phyloP scores from a whole-genome alignment of 2,888 invertebrate genomes.

The Danaus chrysippus region DNA sequence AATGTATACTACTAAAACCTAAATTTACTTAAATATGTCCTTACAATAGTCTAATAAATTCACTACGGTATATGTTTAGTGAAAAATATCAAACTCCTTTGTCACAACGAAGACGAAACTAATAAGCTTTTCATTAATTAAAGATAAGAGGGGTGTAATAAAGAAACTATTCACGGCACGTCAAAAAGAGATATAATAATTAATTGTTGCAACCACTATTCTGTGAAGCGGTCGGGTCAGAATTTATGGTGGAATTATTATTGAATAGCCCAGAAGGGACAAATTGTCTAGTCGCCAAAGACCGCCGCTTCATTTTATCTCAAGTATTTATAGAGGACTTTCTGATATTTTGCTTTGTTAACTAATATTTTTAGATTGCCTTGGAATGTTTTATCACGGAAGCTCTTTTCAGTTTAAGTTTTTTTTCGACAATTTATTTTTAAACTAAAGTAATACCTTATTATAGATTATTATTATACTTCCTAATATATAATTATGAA shows the following conservation, averaged over 20 bases:
- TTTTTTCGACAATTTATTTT: too few species aligned
- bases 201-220: conserved; percentile 54
- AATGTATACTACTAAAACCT: too few species aligned
- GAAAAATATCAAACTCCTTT: neutral
- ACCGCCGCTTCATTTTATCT: conserved; percentile 33
- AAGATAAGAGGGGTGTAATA: conserved; percentile 45
- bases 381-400: neutral
- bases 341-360: conserved; percentile 28
- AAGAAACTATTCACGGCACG: conserved; percentile 55
- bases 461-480: too few species aligned
- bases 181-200: conserved; percentile 66
- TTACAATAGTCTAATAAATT: too few species aligned
- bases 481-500: too few species aligned
- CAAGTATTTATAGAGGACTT: conserved; percentile 25
- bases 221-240: conserved; percentile 47
- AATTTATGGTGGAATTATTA: conserved; percentile 69
- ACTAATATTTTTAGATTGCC: conserved; percentile 12
- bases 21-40: too few species aligned
- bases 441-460: too few species aligned
- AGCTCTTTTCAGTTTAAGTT: too few species aligned
- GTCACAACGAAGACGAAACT: conserved; percentile 11
- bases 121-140: conserved; percentile 11
- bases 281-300: conserved; percentile 54
- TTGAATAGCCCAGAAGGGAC: conserved; percentile 59
- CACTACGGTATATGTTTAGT: neutral